phyloP scores from a whole-genome alignment of 2,113 vertebrate species.

The Carettochelys insculpta region DNA sequence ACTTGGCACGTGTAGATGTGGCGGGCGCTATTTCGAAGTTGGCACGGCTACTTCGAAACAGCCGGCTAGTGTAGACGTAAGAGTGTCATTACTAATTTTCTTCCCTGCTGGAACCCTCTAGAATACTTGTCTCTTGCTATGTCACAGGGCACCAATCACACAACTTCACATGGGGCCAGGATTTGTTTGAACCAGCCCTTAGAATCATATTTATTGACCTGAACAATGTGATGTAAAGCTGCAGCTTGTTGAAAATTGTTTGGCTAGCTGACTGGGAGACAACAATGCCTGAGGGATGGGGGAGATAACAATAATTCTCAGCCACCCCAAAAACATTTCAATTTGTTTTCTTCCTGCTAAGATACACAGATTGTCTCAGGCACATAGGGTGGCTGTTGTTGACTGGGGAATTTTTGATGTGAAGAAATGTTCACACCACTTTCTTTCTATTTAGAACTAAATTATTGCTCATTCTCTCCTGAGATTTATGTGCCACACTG shows the following conservation, averaged over 20 bases:
- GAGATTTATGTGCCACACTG: neutral
- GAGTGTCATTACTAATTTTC: neutral
- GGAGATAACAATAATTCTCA: neutral
- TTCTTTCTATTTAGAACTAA: neutral
- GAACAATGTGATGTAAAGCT: neutral
- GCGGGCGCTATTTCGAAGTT: too few species aligned
- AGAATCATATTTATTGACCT: neutral
- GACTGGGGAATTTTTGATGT: neutral
- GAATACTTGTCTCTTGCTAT: fast-evolving
- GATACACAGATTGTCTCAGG: neutral
- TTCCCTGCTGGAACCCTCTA: neutral
- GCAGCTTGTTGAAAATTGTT: neutral
- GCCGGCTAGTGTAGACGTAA: too few species aligned
- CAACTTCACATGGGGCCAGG: neutral
- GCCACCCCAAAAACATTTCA: neutral
- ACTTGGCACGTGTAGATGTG: too few species aligned
- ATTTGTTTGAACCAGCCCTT: neutral
- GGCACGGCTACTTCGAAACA: too few species aligned
- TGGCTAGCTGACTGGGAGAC: neutral
- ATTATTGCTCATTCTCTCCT: neutral
- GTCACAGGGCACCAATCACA: neutral
- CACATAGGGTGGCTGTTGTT: neutral
- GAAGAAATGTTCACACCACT: neutral
- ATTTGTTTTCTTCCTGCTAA: neutral
- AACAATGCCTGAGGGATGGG: neutral